Conservation (phyloP, 2,113 vertebrate genomes). For the Dendrocopos noguchii region DNA sequence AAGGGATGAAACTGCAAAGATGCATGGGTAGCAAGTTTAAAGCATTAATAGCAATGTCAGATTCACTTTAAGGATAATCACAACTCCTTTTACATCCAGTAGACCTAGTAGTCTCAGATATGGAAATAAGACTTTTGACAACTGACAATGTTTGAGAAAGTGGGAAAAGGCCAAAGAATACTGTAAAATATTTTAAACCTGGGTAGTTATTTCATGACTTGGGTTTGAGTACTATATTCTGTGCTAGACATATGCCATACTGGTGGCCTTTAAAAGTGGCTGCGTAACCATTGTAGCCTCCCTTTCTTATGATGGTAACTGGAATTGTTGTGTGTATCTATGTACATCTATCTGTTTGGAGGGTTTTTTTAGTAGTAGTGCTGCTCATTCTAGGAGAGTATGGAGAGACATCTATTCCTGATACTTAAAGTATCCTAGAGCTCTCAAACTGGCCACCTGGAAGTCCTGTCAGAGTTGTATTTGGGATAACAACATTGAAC, state of each 20-base stretch:
- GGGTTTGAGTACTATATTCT: neutral
- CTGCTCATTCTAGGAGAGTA: neutral
- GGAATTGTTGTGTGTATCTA: neutral
- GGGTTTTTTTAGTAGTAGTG: neutral
- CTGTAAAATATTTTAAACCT: neutral
- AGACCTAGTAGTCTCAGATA: constrained; percentile 47
- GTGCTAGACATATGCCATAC: fast-evolving
- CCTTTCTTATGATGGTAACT: neutral
- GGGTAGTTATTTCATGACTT: neutral
- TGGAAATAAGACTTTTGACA: constrained; percentile 59
- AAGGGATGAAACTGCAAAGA: constrained; percentile 65
- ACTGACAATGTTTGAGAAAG: constrained; percentile 7
- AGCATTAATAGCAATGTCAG: constrained; percentile 54
- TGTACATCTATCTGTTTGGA: too few species aligned
- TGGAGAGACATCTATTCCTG: too few species aligned
- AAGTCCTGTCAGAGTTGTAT: neutral
- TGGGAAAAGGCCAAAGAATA: neutral
- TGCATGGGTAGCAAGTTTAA: constrained; percentile 48
- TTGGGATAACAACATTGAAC: neutral
- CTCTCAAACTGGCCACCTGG: neutral
- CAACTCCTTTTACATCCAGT: constrained; percentile 31
- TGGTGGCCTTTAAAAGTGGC: neutral
- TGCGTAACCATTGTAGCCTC: neutral
- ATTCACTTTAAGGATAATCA: constrained; percentile 53
- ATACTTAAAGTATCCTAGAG: neutral